phyloP scores from a whole-genome alignment of 2,113 vertebrate genomes.

The Spheniscus mendiculus region DNA sequence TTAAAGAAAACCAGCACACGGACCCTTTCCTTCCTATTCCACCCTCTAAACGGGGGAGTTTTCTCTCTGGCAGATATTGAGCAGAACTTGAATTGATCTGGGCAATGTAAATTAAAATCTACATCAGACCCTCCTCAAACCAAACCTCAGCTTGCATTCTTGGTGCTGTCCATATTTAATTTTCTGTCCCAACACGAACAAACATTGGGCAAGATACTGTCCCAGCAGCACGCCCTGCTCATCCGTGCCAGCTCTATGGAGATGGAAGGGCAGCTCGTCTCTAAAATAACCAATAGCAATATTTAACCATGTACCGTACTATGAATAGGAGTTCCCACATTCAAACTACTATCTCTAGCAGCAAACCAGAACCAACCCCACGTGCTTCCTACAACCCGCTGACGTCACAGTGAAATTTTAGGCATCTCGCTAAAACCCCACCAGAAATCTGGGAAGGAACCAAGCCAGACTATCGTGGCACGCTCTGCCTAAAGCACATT shows the following conservation, averaged over 20 bases:
- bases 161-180: not conserved
- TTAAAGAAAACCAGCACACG: not conserved
- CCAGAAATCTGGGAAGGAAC: not conserved
- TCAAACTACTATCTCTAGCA: not conserved
- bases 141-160: not conserved
- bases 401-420: not conserved
- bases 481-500: not conserved
- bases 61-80: not conserved
- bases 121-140: not conserved
- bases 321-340: not conserved
- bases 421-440: not conserved
- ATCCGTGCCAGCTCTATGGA: not conserved
- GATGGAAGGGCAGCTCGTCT: not conserved
- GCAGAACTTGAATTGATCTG: not conserved
- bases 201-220: not conserved
- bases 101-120: not conserved
- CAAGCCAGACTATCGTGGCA: accelerated
- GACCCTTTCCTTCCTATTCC: slow-evolving; percentile 13
- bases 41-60: not conserved
- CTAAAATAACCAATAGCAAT: not conserved
- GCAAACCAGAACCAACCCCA: not conserved
- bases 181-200: not conserved
- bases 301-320: not conserved
- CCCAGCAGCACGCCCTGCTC: not conserved
- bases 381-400: not conserved